Evolutionary conservation across 2,888 invertebrate species (phyloP).

Genomic region (Hirudinaria manillensis): DNA sequence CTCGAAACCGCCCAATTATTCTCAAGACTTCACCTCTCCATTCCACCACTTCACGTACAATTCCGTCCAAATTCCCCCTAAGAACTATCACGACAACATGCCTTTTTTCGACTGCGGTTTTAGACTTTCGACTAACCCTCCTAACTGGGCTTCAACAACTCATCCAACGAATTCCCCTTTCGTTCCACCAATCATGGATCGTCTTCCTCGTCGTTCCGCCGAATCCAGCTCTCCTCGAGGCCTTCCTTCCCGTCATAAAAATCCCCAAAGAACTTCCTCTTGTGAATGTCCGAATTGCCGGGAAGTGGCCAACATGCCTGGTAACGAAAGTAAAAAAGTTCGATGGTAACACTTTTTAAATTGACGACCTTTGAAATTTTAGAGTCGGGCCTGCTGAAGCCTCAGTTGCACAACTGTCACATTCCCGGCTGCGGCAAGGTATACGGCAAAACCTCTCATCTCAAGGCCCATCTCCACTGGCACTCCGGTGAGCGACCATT

Average conservation of each 20-base stretch:
- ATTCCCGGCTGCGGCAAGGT: constrained; percentile 54
- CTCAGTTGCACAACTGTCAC: constrained; percentile 52
- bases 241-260: neutral
- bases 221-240: no score
- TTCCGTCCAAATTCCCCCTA: no score
- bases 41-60: no score
- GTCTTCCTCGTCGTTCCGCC: no score
- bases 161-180: no score
- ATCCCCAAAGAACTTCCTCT: constrained; percentile 81
- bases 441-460: constrained; percentile 93
- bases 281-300: constrained; percentile 99
- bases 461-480: constrained; percentile 96
- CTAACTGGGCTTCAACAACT: no score
- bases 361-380: neutral
- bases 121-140: no score
- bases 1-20: no score
- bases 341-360: neutral
- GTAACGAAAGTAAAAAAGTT: neutral
- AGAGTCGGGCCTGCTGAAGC: constrained; percentile 45
- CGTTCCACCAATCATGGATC: no score
- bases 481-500: constrained; percentile 95
- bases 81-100: no score
- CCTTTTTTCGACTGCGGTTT: no score
- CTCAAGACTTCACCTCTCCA: no score
- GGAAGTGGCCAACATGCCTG: constrained; percentile 63